phyloP scores from a whole-genome alignment of 2,797 vertebrate species.

The Eutrigla gurnardus region DNA sequence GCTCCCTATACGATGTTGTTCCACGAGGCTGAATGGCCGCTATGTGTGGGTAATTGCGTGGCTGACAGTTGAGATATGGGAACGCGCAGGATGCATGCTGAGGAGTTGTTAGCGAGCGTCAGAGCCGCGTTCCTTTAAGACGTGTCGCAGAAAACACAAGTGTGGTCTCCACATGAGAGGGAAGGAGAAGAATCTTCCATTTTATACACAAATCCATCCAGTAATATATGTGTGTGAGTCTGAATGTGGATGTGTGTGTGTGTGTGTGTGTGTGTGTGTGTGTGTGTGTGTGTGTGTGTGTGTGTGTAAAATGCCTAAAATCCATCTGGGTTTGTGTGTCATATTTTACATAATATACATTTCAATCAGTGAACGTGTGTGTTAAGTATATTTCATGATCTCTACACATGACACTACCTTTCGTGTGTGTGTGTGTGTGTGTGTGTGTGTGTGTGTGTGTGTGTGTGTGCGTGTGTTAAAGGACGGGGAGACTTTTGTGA shows the following conservation, averaged over 20 bases:
- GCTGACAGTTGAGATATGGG: constrained; percentile 38
- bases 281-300: not conserved
- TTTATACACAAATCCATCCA: not conserved
- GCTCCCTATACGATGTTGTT: constrained; percentile 6
- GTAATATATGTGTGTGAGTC: not conserved
- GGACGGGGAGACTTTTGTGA: constrained; percentile 31
- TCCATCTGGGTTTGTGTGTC: constrained; percentile 12
- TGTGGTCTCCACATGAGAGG: constrained; percentile 3
- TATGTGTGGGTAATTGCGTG: constrained; percentile 20
- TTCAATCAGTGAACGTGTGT: not conserved
- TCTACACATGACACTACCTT: constrained; percentile 2
- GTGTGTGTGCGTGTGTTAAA: constrained; percentile 10
- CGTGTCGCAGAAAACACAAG: constrained; percentile 15
- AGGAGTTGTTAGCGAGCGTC: constrained; percentile 41
- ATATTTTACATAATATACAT: not conserved
- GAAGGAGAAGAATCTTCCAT: not conserved
- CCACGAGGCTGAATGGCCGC: constrained; percentile 21
- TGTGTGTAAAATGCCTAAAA: not conserved
- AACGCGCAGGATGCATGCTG: constrained; percentile 27
- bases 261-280: not conserved
- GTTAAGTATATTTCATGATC: not conserved
- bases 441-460: constrained; percentile 17
- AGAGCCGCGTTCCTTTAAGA: constrained; percentile 30
- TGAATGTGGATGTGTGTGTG: not conserved
- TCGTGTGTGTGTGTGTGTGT: constrained; percentile 4